These are phyloP conservation scores for Lordiphosa collinella DNA, from an alignment of 1,140 invertebrate genomes.

Conservation along the genomic window DNA sequence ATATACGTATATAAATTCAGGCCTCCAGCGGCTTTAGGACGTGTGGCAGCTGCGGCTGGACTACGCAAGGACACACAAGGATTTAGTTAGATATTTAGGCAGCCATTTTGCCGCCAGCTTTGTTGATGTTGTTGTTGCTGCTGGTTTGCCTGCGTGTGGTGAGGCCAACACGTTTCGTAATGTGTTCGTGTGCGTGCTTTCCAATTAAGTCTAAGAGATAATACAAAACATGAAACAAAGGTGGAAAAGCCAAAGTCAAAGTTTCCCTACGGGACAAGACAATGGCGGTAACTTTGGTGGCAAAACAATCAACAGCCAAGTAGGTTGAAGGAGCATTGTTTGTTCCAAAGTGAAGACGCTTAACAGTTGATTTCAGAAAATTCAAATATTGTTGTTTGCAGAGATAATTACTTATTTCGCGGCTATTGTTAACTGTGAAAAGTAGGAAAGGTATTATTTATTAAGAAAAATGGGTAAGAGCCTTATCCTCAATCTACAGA, in stretches of 20 bases:
- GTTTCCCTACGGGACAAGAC: conserved; percentile 1
- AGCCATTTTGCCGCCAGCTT: conserved; percentile 5
- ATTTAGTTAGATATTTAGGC: neutral
- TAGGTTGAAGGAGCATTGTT: too few relatives aligned
- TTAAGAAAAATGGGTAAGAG: too few relatives aligned
- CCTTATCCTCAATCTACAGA: too few relatives aligned
- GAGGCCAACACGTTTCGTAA: conserved; percentile 5
- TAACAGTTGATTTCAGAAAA: too few relatives aligned
- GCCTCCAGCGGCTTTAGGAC: neutral
- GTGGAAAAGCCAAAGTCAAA: conserved; percentile 12
- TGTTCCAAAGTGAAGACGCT: too few relatives aligned
- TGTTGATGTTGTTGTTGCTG: neutral
- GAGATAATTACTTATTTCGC: too few relatives aligned
- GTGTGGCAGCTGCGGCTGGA: conserved; percentile 8
- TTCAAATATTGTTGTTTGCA: too few relatives aligned
- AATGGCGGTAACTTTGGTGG: conserved; percentile 5
- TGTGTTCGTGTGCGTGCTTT: conserved; percentile 6
- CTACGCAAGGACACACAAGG: neutral
- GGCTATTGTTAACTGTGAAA: too few relatives aligned
- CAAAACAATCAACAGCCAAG: too few relatives aligned
- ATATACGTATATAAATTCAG: conserved; percentile 3
- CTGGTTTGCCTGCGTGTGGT: neutral
- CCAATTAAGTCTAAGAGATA: conserved; percentile 14
- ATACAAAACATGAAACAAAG: conserved; percentile 11
- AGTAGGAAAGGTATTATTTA: too few relatives aligned